Conservation (phyloP, 2,888 invertebrate genomes). For the Danaus chrysippus region DNA sequence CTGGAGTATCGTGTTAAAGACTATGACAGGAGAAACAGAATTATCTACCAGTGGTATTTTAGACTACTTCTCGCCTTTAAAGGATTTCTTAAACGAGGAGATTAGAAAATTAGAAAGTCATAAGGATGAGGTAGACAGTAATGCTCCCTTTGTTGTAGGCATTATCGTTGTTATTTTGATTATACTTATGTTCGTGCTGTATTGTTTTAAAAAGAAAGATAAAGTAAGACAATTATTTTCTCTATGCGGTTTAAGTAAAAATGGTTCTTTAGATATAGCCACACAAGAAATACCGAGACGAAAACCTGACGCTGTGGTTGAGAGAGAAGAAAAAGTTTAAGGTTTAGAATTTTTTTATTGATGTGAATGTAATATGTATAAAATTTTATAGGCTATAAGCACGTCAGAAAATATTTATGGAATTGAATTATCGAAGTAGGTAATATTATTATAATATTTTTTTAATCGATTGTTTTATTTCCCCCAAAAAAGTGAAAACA, state of each 20-base stretch:
- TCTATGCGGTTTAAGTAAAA: constrained; percentile 63
- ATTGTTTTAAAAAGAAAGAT: constrained; percentile 62
- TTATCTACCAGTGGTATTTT: constrained; percentile 63
- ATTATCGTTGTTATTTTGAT: constrained; percentile 55
- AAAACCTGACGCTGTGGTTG: constrained; percentile 53
- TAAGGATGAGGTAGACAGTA: constrained; percentile 59
- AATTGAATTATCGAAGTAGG: too few relatives aligned
- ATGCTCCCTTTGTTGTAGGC: constrained; percentile 64
- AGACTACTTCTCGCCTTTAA: constrained; percentile 58
- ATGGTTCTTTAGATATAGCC: constrained; percentile 69
- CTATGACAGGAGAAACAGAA: constrained; percentile 66
- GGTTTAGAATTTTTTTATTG: constrained; percentile 7
- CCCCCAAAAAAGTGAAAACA: too few relatives aligned
- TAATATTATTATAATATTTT: too few relatives aligned
- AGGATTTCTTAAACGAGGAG: constrained; percentile 53
- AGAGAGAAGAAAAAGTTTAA: constrained; percentile 67
- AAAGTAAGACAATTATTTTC: constrained; percentile 53
- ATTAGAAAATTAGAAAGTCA: constrained; percentile 45
- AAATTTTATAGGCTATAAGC: background rate
- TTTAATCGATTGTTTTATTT: too few relatives aligned
- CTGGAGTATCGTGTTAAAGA: constrained; percentile 63
- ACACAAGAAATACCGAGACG: constrained; percentile 57
- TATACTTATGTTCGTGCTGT: constrained; percentile 59
- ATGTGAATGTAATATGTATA: background rate
- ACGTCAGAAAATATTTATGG: background rate